phyloP scores from a whole-genome alignment of 2,797 vertebrate genomes.

The Eutrigla gurnardus region DNA sequence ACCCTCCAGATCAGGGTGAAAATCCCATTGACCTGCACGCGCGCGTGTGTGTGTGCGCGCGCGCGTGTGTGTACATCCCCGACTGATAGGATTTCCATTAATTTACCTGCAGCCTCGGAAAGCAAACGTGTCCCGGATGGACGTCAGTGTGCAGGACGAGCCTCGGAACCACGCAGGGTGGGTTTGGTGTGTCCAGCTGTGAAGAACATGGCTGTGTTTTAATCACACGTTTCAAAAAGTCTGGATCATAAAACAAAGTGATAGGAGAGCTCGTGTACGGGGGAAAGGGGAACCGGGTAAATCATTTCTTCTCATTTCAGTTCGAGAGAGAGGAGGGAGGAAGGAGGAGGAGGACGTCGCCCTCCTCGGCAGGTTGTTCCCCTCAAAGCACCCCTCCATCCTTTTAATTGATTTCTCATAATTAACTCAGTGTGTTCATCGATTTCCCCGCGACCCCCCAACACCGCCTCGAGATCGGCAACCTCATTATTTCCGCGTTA shows the following conservation, averaged over 20 bases:
- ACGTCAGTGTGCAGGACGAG: conserved; percentile 29
- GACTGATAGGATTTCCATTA: conserved; percentile 53
- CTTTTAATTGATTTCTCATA: conserved; percentile 86
- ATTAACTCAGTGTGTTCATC: conserved; percentile 85
- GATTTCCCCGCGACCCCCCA: conserved; percentile 71
- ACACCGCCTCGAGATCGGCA: conserved; percentile 56
- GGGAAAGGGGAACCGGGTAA: neutral
- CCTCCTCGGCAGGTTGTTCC: neutral
- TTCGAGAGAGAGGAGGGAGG: neutral
- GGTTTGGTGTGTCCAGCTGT: conserved; percentile 9
- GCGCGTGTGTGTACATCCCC: conserved; percentile 16
- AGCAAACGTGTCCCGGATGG: conserved; percentile 13
- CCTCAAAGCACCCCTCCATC: conserved; percentile 41
- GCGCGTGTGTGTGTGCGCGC: conserved; percentile 2
- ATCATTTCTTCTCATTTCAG: neutral
- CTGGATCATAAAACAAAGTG: conserved; percentile 11
- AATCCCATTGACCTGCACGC: conserved; percentile 39
- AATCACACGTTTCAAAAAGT: neutral
- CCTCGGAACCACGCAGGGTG: neutral
- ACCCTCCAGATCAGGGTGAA: conserved; percentile 35
- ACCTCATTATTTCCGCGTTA: conserved; percentile 83
- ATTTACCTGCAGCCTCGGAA: conserved; percentile 50
- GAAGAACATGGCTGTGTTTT: no score
- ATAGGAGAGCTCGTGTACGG: neutral
- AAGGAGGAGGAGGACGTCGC: neutral